These are phyloP conservation scores for Phaedon cochleariae DNA, from an alignment of 2,888 invertebrate genomes.

Conservation along the genomic window DNA sequence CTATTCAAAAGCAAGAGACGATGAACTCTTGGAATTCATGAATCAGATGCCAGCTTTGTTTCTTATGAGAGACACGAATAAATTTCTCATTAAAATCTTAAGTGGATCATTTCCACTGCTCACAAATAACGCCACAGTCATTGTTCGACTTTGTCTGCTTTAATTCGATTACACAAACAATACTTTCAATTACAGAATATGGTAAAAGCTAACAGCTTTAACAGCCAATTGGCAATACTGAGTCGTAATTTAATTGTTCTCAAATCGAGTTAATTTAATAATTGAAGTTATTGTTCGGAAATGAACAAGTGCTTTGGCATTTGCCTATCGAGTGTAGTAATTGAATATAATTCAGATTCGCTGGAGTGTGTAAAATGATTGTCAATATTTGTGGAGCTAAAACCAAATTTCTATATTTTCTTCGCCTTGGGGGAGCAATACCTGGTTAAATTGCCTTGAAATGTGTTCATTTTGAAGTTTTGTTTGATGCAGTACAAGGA, in stretches of 20 bases:
- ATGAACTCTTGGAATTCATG: too few species aligned
- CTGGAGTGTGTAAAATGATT: background rate
- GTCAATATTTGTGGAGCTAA: background rate
- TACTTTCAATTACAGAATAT: conserved; percentile 40
- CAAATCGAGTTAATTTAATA: conserved; percentile 40
- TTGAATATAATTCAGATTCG: background rate
- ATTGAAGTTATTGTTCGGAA: conserved; percentile 37
- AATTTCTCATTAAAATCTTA: too few species aligned
- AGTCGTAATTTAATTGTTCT: conserved; percentile 43
- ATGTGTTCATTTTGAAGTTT: background rate
- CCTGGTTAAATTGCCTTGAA: background rate
- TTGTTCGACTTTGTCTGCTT: conserved; percentile 27
- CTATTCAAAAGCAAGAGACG: too few species aligned
- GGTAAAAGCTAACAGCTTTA: conserved; percentile 34
- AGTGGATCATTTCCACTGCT: too few species aligned
- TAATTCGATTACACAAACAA: conserved; percentile 42
- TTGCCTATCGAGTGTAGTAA: background rate
- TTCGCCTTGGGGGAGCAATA: background rate
- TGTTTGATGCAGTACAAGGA: background rate
- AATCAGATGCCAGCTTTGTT: too few species aligned
- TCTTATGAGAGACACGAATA: too few species aligned
- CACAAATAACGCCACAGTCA: too few species aligned
- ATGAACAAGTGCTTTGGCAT: background rate
- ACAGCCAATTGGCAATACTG: conserved; percentile 43
- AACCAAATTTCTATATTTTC: background rate